Base-by-base conservation (phyloP, 2,888 invertebrate genomes). In the Stenolophus ochropezus region DNA sequence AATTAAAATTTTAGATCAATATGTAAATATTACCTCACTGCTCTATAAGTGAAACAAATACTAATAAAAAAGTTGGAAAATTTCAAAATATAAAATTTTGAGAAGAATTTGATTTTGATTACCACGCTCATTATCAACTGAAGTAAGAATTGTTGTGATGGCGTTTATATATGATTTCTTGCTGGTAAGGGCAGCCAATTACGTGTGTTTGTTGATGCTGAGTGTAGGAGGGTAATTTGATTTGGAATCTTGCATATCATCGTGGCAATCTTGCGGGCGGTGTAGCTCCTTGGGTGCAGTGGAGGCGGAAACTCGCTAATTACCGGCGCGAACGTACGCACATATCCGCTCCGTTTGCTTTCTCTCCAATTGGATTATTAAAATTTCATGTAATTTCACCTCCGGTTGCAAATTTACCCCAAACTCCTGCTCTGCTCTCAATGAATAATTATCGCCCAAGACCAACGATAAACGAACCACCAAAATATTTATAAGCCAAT, bases 341-440 rank as follows among this genome's bases (percentile, higher is more conserved):
- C 77, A 77, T 77, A 77, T 77, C 77, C 78, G 76, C 76, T 58
- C 58, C 58, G 76, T 76, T 76, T 47, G 65, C 78, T 65, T 65
- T 16, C 23, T 25, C 61, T 25, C 49, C 20, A 78, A 78, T 78
- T 78, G 25, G 78, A 78, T 69, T 69, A 69, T 69, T 69, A 69
- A 69, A 69, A 69, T 69, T 69, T 69, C 65, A 69, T 69, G 65
- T 33, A 33, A 69, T 69, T 69, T 69, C 14, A 69, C 33, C 61
- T 27, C 20, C 8, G 65, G 33, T 69, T 69, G 18, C 65, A 18
- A 69, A 18, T 69, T 69, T 69, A 61, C 21, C 61, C 33, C 33
- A 11, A 42, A 42, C 33, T 42, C 33, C 11, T 11, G 33, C 33
- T 42, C 33, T 11, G 33, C 11, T 11, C 2, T 11, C 33, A 6